phyloP scores from a whole-genome alignment of 2,113 vertebrate genomes.

The Chloebia gouldiae region DNA sequence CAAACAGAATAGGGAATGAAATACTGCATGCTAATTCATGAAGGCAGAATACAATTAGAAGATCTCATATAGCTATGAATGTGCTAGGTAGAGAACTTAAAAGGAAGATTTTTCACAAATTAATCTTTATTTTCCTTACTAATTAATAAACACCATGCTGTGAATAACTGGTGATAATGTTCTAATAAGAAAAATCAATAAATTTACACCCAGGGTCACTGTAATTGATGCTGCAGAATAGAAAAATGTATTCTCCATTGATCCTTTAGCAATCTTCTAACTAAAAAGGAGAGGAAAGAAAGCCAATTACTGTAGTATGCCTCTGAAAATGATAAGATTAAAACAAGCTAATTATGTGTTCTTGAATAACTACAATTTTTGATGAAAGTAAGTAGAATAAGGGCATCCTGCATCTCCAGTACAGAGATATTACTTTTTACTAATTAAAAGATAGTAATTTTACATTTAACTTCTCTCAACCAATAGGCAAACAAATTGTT shows the following conservation, averaged over 20 bases:
- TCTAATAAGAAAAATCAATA: conserved; percentile 81
- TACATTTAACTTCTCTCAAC: conserved; percentile 35
- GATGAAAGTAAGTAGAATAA: conserved; percentile 70
- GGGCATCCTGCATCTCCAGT: conserved; percentile 42
- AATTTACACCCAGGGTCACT: conserved; percentile 73
- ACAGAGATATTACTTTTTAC: conserved; percentile 57
- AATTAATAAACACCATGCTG: conserved; percentile 78
- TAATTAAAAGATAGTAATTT: conserved; percentile 60
- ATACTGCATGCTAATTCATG: background rate
- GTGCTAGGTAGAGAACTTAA: conserved; percentile 54
- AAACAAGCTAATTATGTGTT: conserved; percentile 77
- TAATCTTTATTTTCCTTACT: conserved; percentile 70
- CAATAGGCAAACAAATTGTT: conserved; percentile 10
- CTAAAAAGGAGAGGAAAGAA: conserved; percentile 71
- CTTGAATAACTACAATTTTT: conserved; percentile 73
- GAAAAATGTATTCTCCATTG: conserved; percentile 73
- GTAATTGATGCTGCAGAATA: conserved; percentile 70
- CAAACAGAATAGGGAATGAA: background rate
- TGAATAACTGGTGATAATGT: conserved; percentile 74
- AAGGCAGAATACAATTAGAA: conserved; percentile 32
- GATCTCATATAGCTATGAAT: conserved; percentile 5
- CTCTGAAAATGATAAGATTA: conserved; percentile 78
- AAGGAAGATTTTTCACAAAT: conserved; percentile 65
- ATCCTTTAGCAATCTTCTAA: conserved; percentile 71
- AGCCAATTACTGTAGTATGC: conserved; percentile 75